phyloP scores from a whole-genome alignment of 1,140 invertebrate genomes.

The Drosophila tropicalis region DNA sequence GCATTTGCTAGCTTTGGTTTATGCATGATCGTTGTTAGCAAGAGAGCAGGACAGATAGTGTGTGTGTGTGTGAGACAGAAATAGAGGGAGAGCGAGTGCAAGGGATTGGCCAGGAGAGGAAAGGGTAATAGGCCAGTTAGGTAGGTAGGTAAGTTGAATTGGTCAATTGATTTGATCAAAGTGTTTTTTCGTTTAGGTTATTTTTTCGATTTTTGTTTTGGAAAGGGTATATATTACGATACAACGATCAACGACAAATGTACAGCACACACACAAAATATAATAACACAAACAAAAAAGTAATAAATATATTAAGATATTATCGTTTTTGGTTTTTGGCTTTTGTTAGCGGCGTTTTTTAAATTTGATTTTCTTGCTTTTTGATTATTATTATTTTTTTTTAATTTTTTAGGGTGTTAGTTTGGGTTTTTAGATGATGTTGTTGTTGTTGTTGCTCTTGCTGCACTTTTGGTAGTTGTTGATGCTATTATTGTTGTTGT shows the following conservation, averaged over 20 bases:
- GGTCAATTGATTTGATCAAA: background rate
- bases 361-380: too few species aligned
- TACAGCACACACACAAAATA: slow-evolving; percentile 71
- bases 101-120: background rate
- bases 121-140: background rate
- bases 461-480: slow-evolving; percentile 20
- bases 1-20: slow-evolving; percentile 76
- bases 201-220: slow-evolving; percentile 35
- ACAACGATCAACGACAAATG: slow-evolving; percentile 55
- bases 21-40: slow-evolving; percentile 80
- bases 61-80: background rate
- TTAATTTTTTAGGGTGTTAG: background rate
- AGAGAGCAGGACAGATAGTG: background rate
- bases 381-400: slow-evolving; percentile 15
- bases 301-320: slow-evolving; percentile 30
- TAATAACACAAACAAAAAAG: slow-evolving; percentile 28
- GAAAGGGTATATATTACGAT: slow-evolving; percentile 46
- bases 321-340: slow-evolving; percentile 33
- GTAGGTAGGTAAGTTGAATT: background rate
- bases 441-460: slow-evolving; percentile 31
- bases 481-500: slow-evolving; percentile 16
- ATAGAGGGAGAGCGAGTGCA: slow-evolving; percentile 15
- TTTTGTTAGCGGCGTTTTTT: slow-evolving; percentile 37
- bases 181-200: slow-evolving; percentile 5
- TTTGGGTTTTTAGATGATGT: slow-evolving; percentile 60